Conservation (phyloP, 2,113 vertebrate genomes). For the Bubo scandiacus region DNA sequence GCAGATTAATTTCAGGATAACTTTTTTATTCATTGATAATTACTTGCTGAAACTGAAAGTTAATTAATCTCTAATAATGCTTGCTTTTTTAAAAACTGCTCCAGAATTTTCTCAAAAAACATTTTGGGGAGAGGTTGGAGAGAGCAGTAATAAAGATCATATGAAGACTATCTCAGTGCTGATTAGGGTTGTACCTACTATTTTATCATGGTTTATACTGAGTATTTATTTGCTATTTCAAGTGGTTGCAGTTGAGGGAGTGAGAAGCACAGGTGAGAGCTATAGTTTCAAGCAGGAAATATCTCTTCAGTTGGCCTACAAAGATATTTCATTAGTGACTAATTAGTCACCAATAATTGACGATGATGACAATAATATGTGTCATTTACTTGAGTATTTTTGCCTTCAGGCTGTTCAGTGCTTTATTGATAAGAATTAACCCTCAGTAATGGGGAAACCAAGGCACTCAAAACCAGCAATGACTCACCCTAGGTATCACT, state of each 20-base stretch:
- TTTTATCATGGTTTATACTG: not conserved
- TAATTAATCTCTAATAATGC: not conserved
- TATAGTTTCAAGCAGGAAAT: not conserved
- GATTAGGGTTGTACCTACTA: not conserved
- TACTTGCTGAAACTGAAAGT: not conserved
- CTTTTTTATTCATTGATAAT: not conserved
- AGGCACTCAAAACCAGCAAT: not conserved
- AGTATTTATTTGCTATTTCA: not conserved
- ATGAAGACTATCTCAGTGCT: not conserved
- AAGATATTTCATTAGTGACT: not conserved
- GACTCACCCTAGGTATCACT: not conserved
- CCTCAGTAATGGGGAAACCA: not conserved
- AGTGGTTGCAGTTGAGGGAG: not conserved
- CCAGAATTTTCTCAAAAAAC: not conserved
- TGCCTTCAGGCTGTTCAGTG: not conserved
- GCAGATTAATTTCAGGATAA: not conserved
- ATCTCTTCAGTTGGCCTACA: not conserved
- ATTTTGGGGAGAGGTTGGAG: not conserved
- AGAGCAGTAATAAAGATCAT: not conserved
- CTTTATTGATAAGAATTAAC: not conserved
- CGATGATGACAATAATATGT: not conserved
- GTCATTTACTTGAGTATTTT: not conserved
- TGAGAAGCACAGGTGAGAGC: not conserved
- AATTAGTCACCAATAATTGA: not conserved
- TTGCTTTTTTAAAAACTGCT: not conserved